Evolutionary conservation across 2,113 vertebrate species (phyloP).

Genomic region (Xiphophorus maculatus): DNA sequence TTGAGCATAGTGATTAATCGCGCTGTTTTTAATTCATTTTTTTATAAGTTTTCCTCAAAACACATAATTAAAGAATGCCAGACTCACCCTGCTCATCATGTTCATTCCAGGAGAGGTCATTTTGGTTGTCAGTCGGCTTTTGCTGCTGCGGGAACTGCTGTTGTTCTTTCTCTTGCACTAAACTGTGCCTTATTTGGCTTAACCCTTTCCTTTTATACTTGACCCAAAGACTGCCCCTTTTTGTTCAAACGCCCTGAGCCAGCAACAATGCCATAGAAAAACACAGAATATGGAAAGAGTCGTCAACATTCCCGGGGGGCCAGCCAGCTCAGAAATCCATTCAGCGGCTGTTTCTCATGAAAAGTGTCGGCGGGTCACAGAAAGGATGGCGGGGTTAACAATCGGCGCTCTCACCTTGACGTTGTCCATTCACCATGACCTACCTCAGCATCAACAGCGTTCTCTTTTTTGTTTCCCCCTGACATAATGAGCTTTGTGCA

Average conservation of each 20-base stretch:
- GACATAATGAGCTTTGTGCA: not conserved
- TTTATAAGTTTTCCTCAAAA: too few relatives aligned
- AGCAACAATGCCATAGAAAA: conserved; percentile 64
- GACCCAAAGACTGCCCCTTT: conserved; percentile 35
- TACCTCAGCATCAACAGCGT: conserved; percentile 45
- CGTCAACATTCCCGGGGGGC: conserved; percentile 47
- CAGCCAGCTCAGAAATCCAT: conserved; percentile 39
- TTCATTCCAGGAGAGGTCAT: conserved; percentile 73
- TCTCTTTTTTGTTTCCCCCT: not conserved
- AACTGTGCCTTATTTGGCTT: conserved; percentile 60
- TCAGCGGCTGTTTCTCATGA: conserved; percentile 37
- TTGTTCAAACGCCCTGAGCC: conserved; percentile 63
- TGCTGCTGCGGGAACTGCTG: conserved; percentile 42
- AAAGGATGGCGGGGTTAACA: conserved; percentile 53
- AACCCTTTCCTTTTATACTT: conserved; percentile 74
- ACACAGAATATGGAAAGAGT: conserved; percentile 47
- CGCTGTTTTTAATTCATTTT: too few relatives aligned
- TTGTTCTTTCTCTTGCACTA: conserved; percentile 55
- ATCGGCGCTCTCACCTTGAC: conserved; percentile 41
- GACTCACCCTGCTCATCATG: conserved; percentile 67
- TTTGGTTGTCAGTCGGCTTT: conserved; percentile 44
- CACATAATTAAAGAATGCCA: too few relatives aligned
- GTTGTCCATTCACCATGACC: conserved; percentile 18
- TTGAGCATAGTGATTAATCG: too few relatives aligned
- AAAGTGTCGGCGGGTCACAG: conserved; percentile 16